Base-by-base conservation (phyloP, 2,113 vertebrate species). In the Stegastes partitus region DNA sequence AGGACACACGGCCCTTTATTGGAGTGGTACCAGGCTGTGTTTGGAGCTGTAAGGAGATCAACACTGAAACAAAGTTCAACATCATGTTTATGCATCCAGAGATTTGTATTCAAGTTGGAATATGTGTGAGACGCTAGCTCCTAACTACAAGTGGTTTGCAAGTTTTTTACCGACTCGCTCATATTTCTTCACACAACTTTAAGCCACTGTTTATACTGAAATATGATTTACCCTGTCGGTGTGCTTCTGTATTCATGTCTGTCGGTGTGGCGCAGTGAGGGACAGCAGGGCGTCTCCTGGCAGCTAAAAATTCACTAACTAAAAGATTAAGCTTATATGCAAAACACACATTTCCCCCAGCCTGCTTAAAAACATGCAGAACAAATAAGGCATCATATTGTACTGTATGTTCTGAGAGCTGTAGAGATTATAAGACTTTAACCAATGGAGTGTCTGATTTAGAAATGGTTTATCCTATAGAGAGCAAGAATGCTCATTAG, bases 1-100 rank as follows among this genome's bases (percentile, higher is more conserved):
- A 22, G 39, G 71, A 68, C 82, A 84, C 72, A 63, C n/a, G 51
- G 68, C 19, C 56, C 68, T 62, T 81, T 77, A 80, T 59, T 11
- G 34, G 50, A 51, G 58, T 28, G 42, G 86, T 90, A 79, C 73
- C 70, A 74, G 66, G 23, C 25, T 6, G 62, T 4, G 45, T 70
- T 50, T 57, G n/a, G 73, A 66, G 3, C 64, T 31, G 31, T 88
- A 86, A 89, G 81, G 61, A 68, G 89, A 86, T 89, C 69, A 90
- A 51, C 55, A 5, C 12, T 3, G 25, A 54, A 70, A 64, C 73
- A 90, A 86, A 85, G 79, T 79, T 51, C 77, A 70, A 68, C 65
- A 68, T 56, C 23, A 31, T 50, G 54, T 64, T 82, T 71, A 47
- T 58, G 23, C 44, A 67, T 31, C 15, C 0, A 58, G 51, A 69